Base-by-base conservation (phyloP, 37 sponge, comb jelly and placozoan genomes). In the Tethya wilhelma region DNA sequence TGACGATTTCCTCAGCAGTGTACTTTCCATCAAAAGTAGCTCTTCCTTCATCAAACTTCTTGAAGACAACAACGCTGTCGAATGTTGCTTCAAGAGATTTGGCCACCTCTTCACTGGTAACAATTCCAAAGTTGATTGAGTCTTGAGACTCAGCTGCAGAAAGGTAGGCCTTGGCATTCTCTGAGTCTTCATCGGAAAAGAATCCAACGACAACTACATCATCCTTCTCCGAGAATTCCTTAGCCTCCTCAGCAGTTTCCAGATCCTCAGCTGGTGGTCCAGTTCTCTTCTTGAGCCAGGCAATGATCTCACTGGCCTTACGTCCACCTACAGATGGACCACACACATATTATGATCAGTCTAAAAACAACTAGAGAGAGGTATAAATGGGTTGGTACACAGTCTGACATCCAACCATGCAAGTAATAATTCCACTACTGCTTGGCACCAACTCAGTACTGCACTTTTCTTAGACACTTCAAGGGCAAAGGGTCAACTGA, bases 271-370 rank as follows among this genome's bases (percentile, higher is more conserved):
- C 90, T 23, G 95, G 88, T 56, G 95, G 93, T 0, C 99, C 99
- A 2, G 97, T 94, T 40, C 90, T 90, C 87, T 96, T 96, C 75
- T 79, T 71, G 37, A 99, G 64, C 99, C 99, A 99, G 57, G 55
- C 69, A 11, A 99, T 93, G 46, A 99, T 99, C 53, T 93, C 99
- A 14, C 56, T 74, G 32, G 93, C 91, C 30, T 79, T 89, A 34
- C 99, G 85, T 14, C 92, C 95, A 78, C 90, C 97, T 84, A 41
- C n/a, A 69, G 62, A 59, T 6, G 28, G 14, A 49, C 9, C 55
- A 49, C n/a, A n/a, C n/a, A n/a, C n/a, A n/a, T n/a, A n/a, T n/a
- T n/a, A n/a, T n/a, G n/a, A n/a, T n/a, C n/a, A n/a, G n/a, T n/a
- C n/a, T n/a, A n/a, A n/a, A n/a, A n/a, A n/a, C n/a, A n/a, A n/a